Evolutionary conservation across 2,888 invertebrate genomes (phyloP), one percentile per base, ranked within the genome.

Genomic region (Gymnocheta viridis): DNA sequence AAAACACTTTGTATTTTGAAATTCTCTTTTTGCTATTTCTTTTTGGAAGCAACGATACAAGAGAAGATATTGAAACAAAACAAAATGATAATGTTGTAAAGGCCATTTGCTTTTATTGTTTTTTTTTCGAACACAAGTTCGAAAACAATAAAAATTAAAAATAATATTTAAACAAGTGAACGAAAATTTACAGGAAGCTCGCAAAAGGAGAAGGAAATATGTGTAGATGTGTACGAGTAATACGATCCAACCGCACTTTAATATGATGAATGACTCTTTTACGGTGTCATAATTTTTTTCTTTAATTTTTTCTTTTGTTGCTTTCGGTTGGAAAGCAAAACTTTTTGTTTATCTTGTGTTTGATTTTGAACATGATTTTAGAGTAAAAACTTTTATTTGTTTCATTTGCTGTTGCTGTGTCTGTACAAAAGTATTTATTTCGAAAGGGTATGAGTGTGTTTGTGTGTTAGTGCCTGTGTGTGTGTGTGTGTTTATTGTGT

Each of bases 251-350:
- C 51, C 77, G 27, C 72, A 73, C 12, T 54, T 73, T 69, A 54
- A 69, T 54, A 78, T 82, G 78, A 73, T 73, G 73, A 69, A 82
- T 78, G 73, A 35, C 54, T 62, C 54, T 73, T 62, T 78, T 69
- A 22, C 27, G 35, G 66, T 72, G 72, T 69, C 76, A 29, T 41
- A 66, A 67, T 60, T 19, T 54, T 67, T 70, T 51, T 24, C 0
- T 41, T 32, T 7, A 29, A 4, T 27, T 60, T 17, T 51, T 38
- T 12, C 14, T 51, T 29, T 64, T 70, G 29, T 24, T 29, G 10
- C 17, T 35, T 51, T 54, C 9, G 12, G 19, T 66, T 24, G 12
- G 5, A 1, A 70, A 73, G 27, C 4, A 41, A 74, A 74, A 44
- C 29, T 78, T 78, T 70, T 78, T 62, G 49, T 73, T 66, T 73